Evolutionary conservation across 1,140 invertebrate genomes (phyloP).

Genomic region (Euwallacea similis): DNA sequence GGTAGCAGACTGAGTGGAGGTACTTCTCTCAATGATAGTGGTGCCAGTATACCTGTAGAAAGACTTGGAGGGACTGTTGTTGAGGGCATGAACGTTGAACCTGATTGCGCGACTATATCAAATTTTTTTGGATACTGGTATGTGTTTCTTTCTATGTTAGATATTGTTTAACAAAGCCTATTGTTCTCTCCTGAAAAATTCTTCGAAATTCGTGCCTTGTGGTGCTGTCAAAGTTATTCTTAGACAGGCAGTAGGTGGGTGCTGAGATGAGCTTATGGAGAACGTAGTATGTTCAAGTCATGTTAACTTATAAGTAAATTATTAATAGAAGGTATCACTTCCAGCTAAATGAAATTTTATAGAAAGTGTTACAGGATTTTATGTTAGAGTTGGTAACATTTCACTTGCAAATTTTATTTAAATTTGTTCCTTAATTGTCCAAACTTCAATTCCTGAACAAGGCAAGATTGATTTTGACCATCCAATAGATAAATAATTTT

Average conservation of each 20-base stretch:
- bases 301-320: no score
- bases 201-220: not conserved
- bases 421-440: no score
- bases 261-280: not conserved
- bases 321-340: no score
- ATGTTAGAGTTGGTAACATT: no score
- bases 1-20: conserved; percentile 35
- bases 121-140: conserved; percentile 54
- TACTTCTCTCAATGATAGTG: not conserved
- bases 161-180: conserved; percentile 7
- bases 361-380: no score
- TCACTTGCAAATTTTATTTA: no score
- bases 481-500: no score
- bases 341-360: no score
- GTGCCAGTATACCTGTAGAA: not conserved
- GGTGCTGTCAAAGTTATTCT: conserved; percentile 14
- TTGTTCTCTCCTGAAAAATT: not conserved
- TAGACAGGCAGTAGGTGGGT: conserved; percentile 4
- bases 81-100: conserved; percentile 34
- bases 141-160: conserved; percentile 25
- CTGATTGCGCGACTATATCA: conserved; percentile 51
- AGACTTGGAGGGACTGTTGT: conserved; percentile 4
- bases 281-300: not conserved
- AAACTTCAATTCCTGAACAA: no score
- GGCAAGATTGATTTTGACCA: no score